Evolutionary conservation across 1,140 invertebrate genomes (phyloP).

Genomic region (Hirudo medicinalis): DNA sequence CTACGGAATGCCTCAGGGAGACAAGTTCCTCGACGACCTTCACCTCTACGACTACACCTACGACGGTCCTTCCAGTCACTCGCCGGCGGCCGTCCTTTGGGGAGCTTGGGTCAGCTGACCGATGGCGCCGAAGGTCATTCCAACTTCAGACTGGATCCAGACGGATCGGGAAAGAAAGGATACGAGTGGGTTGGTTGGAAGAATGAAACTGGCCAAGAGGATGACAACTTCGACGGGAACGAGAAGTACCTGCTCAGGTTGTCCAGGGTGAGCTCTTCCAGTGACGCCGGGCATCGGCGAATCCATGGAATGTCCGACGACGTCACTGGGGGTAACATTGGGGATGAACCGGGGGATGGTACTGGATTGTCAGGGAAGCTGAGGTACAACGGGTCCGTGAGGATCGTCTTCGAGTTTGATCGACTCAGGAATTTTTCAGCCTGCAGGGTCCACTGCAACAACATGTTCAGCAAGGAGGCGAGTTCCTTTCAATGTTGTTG

Average conservation of each 20-base stretch:
- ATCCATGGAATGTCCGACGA: slow-evolving; percentile 40
- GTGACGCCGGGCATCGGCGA: slow-evolving; percentile 31
- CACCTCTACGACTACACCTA: slow-evolving; percentile 80
- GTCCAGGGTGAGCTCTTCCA: slow-evolving; percentile 24
- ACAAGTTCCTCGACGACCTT: slow-evolving; percentile 54
- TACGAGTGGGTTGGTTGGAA: slow-evolving; percentile 56
- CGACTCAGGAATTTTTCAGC: slow-evolving; percentile 69
- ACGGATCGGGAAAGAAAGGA: slow-evolving; percentile 54
- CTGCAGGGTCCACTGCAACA: slow-evolving; percentile 65
- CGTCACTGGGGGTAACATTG: slow-evolving; percentile 24
- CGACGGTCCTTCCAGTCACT: slow-evolving; percentile 51
- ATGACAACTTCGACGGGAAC: background rate
- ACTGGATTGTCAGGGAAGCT: background rate
- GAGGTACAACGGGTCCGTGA: background rate
- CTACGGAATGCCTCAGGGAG: slow-evolving; percentile 71
- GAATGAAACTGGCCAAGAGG: slow-evolving; percentile 49
- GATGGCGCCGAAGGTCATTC: slow-evolving; percentile 57
- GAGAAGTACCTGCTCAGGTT: slow-evolving; percentile 3
- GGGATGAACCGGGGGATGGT: slow-evolving; percentile 26
- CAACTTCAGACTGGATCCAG: slow-evolving; percentile 58
- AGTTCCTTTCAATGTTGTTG: no score
- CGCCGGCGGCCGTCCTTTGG: slow-evolving; percentile 38
- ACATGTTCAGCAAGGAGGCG: slow-evolving; percentile 50
- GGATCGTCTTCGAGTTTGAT: slow-evolving; percentile 65
- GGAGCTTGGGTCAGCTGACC: slow-evolving; percentile 71